Percentiles rank a stretch among this genome's conserved stretches.
phyloP scores from a whole-genome alignment of 2,113 vertebrate species.

The Ovibos moschatus region DNA sequence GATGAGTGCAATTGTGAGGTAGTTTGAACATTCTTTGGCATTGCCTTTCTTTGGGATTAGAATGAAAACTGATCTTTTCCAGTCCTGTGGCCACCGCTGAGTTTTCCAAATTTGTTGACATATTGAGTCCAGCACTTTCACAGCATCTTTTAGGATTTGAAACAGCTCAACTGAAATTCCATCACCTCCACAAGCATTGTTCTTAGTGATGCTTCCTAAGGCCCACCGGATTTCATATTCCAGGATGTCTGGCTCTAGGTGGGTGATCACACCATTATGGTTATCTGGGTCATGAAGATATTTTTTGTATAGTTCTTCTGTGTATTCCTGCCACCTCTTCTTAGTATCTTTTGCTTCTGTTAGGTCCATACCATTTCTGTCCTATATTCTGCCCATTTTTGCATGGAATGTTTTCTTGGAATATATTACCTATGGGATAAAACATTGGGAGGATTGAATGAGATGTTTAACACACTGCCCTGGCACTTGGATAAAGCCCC shows the following conservation, averaged over 20 bases:
- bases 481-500: not conserved
- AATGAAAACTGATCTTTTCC: not conserved
- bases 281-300: not conserved
- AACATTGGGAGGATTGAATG: not conserved
- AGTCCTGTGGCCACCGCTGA: not conserved
- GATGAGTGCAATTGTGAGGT: not conserved
- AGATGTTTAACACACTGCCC: not conserved
- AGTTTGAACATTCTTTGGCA: not conserved
- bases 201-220: not conserved
- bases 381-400: not conserved
- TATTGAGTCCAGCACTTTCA: not conserved
- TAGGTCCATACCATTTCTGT: not conserved
- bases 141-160: not conserved
- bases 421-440: not conserved
- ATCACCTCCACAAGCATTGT: not conserved
- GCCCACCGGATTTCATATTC: not conserved
- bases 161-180: not conserved
- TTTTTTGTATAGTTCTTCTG: not conserved
- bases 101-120: not conserved
- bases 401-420: not conserved
- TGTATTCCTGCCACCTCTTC: not conserved
- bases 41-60: not conserved
- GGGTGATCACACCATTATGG: not conserved
- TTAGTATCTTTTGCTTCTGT: not conserved
- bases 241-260: not conserved